Evolutionary conservation across 2,888 invertebrate species (phyloP), one percentile per base, ranked within the genome.

Genomic region (Plusia festucae): DNA sequence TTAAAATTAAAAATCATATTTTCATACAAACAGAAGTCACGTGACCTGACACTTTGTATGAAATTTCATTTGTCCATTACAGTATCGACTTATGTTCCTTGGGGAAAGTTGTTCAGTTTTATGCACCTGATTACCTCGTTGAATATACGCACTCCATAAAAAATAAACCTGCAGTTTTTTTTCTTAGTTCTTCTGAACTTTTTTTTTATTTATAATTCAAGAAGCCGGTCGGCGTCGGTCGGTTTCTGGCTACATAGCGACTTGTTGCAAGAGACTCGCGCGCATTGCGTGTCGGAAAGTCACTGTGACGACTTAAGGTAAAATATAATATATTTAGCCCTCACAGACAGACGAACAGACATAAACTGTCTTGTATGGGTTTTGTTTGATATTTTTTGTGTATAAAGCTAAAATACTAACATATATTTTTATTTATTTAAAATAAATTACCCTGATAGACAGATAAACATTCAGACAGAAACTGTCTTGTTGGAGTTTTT

Each of bases 271-370:
- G 66, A 59, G 22, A 55, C 76, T 32, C 54, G 58, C 27, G 68
- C 57, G 49, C 67, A 40, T 49, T 57, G 52, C 1, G 60, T 51
- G 70, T 82, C 76, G 70, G 77, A 65, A 40, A 24, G 24, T 44
- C 70, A 70, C 27, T 57, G 64, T 55, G 72, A 54, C 44, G 70
- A 71, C 32, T 46, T 76, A 58, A 71, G 70, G 70, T 71, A 71
- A 76, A 2, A 18, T n/a, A 18, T 24, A 24, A 34, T 16, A 18
- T 11, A 20, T 3, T 3, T 18, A 13, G n/a, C 15, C 6, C 18
- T 9, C 11, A 49, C 18, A 20, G 20, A 18, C 20, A 9, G 11
- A 40, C 34, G 15, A 2, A 32, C 13, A 13, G 11, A 30, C 9
- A 30, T 30, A 30, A 4, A 2, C 40, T 15, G 40, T 40, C 40